A percentile compares a stretch with the other conserved stretches of the same genome.
Conservation (phyloP, 2,888 invertebrate species). For the Ophonus ardosiacus region DNA sequence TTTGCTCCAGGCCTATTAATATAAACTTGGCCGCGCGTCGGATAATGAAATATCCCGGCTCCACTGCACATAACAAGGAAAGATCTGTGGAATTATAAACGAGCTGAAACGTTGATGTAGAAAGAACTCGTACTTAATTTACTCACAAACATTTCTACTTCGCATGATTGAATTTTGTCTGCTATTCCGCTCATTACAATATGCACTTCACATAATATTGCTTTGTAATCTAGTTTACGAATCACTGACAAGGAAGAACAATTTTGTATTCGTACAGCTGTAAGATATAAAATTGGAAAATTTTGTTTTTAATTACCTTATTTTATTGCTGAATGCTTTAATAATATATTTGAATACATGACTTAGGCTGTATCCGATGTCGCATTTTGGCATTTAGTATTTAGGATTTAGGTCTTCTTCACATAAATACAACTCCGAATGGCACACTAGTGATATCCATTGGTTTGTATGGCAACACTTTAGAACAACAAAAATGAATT, state of each 20-base stretch:
- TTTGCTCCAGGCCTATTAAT: slow-evolving; percentile 62
- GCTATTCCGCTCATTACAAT: background rate
- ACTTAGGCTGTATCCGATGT: too few relatives aligned
- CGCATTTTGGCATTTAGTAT: too few relatives aligned
- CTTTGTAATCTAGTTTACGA: background rate
- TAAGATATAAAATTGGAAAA: too few relatives aligned
- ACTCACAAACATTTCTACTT: slow-evolving; percentile 51
- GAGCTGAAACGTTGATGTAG: background rate
- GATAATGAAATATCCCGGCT: slow-evolving; percentile 60
- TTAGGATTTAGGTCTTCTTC: too few relatives aligned
- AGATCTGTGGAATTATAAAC: slow-evolving; percentile 58
- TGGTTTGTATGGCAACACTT: too few relatives aligned
- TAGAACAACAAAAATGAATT: too few relatives aligned
- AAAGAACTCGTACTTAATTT: slow-evolving; percentile 38
- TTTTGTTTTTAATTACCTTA: too few relatives aligned
- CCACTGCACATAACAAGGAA: slow-evolving; percentile 16
- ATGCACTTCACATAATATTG: background rate
- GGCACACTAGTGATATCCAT: too few relatives aligned
- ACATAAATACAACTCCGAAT: too few relatives aligned
- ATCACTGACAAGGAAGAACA: background rate
- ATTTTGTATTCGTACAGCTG: background rate
- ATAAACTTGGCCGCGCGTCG: slow-evolving; percentile 53
- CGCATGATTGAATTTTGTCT: slow-evolving; percentile 36
- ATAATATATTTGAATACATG: too few relatives aligned
- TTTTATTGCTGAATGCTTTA: too few relatives aligned